Conservation (phyloP, 1,140 invertebrate genomes). For the Phortica variegata region DNA sequence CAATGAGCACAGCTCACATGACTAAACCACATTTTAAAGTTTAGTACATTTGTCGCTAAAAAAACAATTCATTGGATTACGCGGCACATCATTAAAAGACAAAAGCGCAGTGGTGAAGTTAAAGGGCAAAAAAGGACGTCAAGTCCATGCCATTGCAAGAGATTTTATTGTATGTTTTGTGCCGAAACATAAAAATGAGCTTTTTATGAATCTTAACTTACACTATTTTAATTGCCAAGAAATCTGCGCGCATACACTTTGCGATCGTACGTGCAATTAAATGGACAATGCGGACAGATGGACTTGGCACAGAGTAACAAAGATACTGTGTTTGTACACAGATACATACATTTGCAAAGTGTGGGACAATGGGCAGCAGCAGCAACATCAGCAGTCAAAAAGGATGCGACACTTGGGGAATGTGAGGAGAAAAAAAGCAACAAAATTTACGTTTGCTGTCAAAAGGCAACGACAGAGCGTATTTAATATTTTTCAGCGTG, state of each 20-base stretch:
- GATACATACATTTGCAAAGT: no score
- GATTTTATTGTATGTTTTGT: no score
- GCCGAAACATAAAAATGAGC: slow-evolving; percentile 40
- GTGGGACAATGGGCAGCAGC: not conserved
- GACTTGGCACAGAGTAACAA: not conserved
- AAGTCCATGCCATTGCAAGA: no score
- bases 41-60: no score
- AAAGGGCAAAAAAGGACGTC: no score
- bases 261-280: slow-evolving; percentile 50
- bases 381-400: not conserved
- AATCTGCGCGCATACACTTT: slow-evolving; percentile 26
- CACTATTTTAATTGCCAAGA: slow-evolving; percentile 54
- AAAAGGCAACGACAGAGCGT: slow-evolving; percentile 53
- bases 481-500: slow-evolving; percentile 56
- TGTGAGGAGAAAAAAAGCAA: slow-evolving; percentile 39
- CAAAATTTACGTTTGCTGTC: slow-evolving; percentile 56
- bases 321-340: no score
- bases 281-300: slow-evolving; percentile 18
- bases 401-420: not conserved
- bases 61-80: no score
- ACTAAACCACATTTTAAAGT: no score
- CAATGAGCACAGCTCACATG: no score
- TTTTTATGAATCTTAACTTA: slow-evolving; percentile 55
- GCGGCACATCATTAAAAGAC: no score
- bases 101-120: no score